Evolutionary conservation across 92 coral and sea anemone genomes (phyloP).

Genomic region (Blastomussa wellsi): DNA sequence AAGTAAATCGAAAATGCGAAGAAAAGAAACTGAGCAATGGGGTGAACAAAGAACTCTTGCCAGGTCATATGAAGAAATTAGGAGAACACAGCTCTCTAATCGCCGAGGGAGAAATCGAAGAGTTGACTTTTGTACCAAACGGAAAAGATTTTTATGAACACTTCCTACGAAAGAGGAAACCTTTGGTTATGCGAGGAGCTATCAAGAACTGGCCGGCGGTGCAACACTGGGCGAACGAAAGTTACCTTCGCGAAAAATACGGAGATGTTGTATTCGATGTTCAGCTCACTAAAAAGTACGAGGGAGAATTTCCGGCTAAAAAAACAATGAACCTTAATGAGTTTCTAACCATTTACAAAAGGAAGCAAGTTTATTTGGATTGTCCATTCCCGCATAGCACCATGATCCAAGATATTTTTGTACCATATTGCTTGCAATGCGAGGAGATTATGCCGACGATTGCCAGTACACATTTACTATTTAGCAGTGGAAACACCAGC

Average conservation of each 20-base stretch:
- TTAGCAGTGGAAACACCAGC: constrained; percentile 95
- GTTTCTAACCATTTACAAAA: constrained; percentile 84
- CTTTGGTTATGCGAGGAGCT: constrained; percentile 88
- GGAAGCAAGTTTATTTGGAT: constrained; percentile 83
- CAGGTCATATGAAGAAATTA: constrained; percentile 82
- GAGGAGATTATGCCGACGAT: constrained; percentile 72
- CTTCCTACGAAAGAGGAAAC: constrained; percentile 79
- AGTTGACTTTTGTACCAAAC: constrained; percentile 89
- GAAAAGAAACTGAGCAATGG: constrained; percentile 28
- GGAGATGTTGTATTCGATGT: constrained; percentile 90
- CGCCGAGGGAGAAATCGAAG: constrained; percentile 76
- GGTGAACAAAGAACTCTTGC: constrained; percentile 27
- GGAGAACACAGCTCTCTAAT: constrained; percentile 91
- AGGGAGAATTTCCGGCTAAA: constrained; percentile 84
- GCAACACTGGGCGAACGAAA: constrained; percentile 88
- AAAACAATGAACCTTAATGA: constrained; percentile 85
- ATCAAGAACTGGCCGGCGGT: constrained; percentile 95
- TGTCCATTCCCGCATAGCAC: constrained; percentile 92
- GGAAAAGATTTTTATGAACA: constrained; percentile 93
- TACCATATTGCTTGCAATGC: constrained; percentile 93
- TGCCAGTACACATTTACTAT: constrained; percentile 82
- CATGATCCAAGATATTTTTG: constrained; percentile 83
- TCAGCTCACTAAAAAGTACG: constrained; percentile 87
- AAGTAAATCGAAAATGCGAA: constrained; percentile 10
- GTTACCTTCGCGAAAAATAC: constrained; percentile 82